Evolutionary conservation across 2,113 vertebrate species (phyloP), one percentile per base, ranked within the genome.

Genomic region (Morone saxatilis): DNA sequence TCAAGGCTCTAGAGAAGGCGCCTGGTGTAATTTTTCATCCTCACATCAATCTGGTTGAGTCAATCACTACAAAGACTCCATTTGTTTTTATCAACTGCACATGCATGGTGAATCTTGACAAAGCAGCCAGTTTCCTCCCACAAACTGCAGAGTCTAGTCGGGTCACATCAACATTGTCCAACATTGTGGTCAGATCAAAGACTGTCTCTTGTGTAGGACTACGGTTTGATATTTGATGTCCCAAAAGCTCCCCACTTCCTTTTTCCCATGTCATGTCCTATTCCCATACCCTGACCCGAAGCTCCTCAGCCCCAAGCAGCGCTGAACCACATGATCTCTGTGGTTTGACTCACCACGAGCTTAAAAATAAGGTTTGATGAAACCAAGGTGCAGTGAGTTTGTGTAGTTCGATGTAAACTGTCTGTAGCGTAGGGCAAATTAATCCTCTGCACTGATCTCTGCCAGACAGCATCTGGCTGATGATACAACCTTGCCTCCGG

Each of bases 241-340:
- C 16, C 51, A 51, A 81, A 83, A 84, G 40, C 67, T 88, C 48
- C 38, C 80, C 81, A 66, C 78, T 89, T 93, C 86, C 91, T 84
- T 86, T 94, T 85, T 85, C 87, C 87, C 89, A 89, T 83, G 81
- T 86, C 74, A 81, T 40, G 65, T 77, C 61, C n/a, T 19, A 57
- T 85, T 91, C 86, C 87, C 86, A 86, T 56, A 50, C 41, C 54
- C 78, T 53, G 78, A 78, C 61, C 76, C 57, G 0, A 7, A 0
- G 54, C 80, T 60, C 68, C 56, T 54, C 20, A 8, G 61, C 11
- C 74, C 80, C 47, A n/a, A 47, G 61, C 43, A 60, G 20, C 9
- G 7, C 65, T 48, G 80, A 61, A 72, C 47, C 38, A 20, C 22
- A 0, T 60, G 77, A 78, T 73, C 80, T 62, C 80, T 87, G 88